These are phyloP conservation scores for Phrynocephalus vlangalii DNA, from an alignment of 2,797 vertebrate species.

Conservation along the genomic window DNA sequence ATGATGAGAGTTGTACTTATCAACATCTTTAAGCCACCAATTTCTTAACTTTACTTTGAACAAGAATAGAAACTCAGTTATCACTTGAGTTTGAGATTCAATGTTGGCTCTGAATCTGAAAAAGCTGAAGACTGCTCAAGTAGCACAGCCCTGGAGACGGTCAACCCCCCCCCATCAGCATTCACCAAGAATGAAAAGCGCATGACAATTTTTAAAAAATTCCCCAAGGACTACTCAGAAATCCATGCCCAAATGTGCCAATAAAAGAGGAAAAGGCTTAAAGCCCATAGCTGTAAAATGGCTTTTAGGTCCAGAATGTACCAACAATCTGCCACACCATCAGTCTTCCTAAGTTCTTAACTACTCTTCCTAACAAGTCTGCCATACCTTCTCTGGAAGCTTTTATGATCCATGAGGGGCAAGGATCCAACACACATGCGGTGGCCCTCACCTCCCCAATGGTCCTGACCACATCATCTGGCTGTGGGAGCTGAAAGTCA, in stretches of 20 bases:
- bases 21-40: not conserved
- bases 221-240: constrained; percentile 1
- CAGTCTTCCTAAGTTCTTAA: too few species aligned
- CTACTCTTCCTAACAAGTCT: too few species aligned
- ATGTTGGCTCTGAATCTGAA: not conserved
- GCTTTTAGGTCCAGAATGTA: too few species aligned
- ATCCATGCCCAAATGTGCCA: not conserved
- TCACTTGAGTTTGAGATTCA: not conserved
- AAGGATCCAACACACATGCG: too few species aligned
- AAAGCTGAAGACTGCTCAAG: not conserved
- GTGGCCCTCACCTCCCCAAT: too few species aligned
- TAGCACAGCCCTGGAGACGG: not conserved
- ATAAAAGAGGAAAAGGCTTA: not conserved
- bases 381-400: too few species aligned
- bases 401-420: too few species aligned
- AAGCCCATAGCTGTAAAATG: constrained; percentile 17
- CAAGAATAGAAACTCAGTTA: not conserved
- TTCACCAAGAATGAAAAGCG: not conserved
- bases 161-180: not conserved
- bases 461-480: too few species aligned
- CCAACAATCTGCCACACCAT: too few species aligned
- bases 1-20: not conserved
- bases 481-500: too few species aligned
- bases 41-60: not conserved
- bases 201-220: constrained; percentile 9